A percentile compares a stretch with the other conserved stretches of the same genome.
phyloP scores from a whole-genome alignment of 2,113 vertebrate genomes.

The Taxidea taxus region DNA sequence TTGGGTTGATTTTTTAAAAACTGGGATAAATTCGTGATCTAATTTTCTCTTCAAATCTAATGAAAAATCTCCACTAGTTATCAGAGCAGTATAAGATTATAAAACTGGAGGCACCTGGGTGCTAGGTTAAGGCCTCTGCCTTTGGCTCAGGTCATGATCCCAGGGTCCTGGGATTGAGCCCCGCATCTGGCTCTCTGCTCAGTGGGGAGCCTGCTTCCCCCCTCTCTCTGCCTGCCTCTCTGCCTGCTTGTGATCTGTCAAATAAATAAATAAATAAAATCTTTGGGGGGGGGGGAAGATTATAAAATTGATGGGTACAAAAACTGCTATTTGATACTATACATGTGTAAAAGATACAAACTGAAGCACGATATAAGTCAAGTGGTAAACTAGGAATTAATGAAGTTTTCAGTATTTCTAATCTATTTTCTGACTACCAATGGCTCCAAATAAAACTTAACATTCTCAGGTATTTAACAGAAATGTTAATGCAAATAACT shows the following conservation, averaged over 20 bases:
- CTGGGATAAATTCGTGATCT: constrained; percentile 12
- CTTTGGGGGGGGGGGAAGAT: neutral
- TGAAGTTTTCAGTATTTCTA: constrained; percentile 29
- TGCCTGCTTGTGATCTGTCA: too few relatives aligned
- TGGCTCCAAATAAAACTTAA: constrained; percentile 35
- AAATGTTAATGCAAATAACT: constrained; percentile 29
- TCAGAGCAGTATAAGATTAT: constrained; percentile 2
- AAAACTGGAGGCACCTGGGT: neutral
- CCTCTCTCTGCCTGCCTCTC: too few relatives aligned
- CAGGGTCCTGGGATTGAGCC: too few relatives aligned
- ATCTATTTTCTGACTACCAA: constrained; percentile 32
- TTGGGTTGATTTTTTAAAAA: neutral
- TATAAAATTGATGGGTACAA: neutral
- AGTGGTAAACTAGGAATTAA: neutral
- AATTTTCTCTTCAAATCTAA: constrained; percentile 42
- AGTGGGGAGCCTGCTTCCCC: too few relatives aligned
- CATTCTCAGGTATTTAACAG: neutral
- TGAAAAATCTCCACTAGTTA: constrained; percentile 1
- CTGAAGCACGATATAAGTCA: constrained; percentile 15
- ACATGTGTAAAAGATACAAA: neutral
- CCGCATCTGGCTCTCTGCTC: rapidly evolving
- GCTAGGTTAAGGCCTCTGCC: too few relatives aligned
- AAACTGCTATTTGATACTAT: constrained; percentile 2
- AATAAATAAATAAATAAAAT: too few relatives aligned
- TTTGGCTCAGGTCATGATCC: too few relatives aligned